These are phyloP conservation scores for Parapristionchus giblindavisi DNA, from an alignment of 2,888 invertebrate genomes.

Conservation along the genomic window DNA sequence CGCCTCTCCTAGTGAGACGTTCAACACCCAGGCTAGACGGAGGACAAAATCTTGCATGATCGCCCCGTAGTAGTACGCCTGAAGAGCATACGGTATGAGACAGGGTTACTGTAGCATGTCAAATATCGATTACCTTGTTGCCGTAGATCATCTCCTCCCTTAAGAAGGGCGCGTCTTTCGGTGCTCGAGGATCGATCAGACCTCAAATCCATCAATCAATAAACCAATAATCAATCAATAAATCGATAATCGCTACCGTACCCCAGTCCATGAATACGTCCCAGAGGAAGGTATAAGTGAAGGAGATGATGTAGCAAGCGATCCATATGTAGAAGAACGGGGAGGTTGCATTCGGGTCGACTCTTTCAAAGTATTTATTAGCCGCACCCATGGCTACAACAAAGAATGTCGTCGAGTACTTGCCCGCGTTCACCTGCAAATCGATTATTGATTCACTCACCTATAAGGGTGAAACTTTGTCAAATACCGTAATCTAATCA, in stretches of 20 bases:
- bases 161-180: conserved; percentile 81
- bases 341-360: conserved; percentile 58
- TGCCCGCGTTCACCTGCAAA: conserved; percentile 84
- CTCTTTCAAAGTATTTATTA: conserved; percentile 78
- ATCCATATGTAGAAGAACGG: conserved; percentile 80
- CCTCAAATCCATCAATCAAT: conserved; percentile 41
- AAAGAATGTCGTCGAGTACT: conserved; percentile 95
- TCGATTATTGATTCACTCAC: too few relatives aligned
- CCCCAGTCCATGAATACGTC: conserved; percentile 98
- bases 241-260: conserved; percentile 70
- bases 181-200: conserved; percentile 81
- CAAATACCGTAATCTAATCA: too few relatives aligned
- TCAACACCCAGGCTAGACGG: conserved; percentile 90
- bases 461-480: too few relatives aligned
- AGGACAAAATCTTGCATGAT: conserved; percentile 92
- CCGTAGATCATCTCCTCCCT: conserved; percentile 70
- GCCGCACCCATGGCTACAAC: conserved; percentile 81
- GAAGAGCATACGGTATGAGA: not conserved
- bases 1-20: conserved; percentile 77
- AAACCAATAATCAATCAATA: not conserved
- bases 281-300: conserved; percentile 95
- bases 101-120: not conserved
- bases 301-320: conserved; percentile 78
- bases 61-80: conserved; percentile 88
- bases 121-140: conserved; percentile 44